Conservation (phyloP, 1,140 invertebrate genomes). For the Drosophila saltans region DNA sequence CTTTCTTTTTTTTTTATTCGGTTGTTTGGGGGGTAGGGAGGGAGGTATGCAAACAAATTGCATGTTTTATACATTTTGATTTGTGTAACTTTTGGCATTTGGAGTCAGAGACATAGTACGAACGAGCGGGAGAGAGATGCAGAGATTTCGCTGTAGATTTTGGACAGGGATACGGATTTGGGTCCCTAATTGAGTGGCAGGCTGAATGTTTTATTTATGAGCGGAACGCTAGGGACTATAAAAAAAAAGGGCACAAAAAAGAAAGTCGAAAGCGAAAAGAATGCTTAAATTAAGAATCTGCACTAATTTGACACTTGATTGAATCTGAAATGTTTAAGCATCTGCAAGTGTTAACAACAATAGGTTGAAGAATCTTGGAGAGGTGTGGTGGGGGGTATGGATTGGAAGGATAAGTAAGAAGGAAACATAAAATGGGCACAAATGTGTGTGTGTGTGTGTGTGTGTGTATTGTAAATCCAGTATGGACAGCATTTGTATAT, state of each 20-base stretch:
- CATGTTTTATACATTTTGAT: constrained; percentile 81
- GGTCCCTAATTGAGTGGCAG: constrained; percentile 72
- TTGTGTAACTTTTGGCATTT: constrained; percentile 69
- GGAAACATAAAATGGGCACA: constrained; percentile 14
- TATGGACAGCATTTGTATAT: constrained; percentile 38
- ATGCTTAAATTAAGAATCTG: constrained; percentile 73
- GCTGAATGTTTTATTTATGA: constrained; percentile 78
- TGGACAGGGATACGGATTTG: constrained; percentile 9
- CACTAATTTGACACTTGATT: constrained; percentile 81
- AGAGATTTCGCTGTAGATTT: not conserved
- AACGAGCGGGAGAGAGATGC: not conserved
- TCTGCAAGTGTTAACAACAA: constrained; percentile 74
- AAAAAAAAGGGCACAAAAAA: constrained; percentile 26
- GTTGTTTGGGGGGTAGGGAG: constrained; percentile 52
- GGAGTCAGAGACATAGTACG: constrained; percentile 10
- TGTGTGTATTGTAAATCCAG: constrained; percentile 40
- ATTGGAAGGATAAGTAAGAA: no score
- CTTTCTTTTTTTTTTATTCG: constrained; percentile 49
- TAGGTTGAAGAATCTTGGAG: not conserved
- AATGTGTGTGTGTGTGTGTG: constrained; percentile 25
- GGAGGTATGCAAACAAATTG: constrained; percentile 65
- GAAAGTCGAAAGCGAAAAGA: constrained; percentile 26
- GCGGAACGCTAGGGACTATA: constrained; percentile 30
- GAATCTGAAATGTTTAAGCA: constrained; percentile 63
- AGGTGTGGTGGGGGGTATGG: no score